A percentile compares a stretch with the other conserved stretches of the same genome.
Evolutionary conservation across 2,888 invertebrate genomes (phyloP).

Genomic region (Sisyra nigra): DNA sequence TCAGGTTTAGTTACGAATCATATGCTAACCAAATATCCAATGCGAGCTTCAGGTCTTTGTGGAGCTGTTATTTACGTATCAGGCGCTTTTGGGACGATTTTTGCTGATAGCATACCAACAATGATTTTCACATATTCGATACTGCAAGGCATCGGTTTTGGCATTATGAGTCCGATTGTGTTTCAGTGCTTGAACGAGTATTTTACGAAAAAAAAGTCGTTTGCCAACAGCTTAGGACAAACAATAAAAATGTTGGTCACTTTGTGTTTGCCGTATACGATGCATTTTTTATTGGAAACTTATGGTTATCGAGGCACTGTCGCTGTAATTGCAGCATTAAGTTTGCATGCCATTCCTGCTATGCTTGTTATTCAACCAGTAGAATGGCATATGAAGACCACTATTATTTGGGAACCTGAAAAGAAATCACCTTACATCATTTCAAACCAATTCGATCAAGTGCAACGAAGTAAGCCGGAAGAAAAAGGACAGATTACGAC

Average conservation of each 20-base stretch:
- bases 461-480: too few species aligned
- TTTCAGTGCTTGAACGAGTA: conserved; percentile 61
- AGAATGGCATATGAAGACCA: conserved; percentile 44
- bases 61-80: too few species aligned
- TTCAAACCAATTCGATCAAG: too few species aligned
- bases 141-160: conserved; percentile 45
- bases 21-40: too few species aligned
- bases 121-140: too few species aligned
- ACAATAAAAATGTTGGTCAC: conserved; percentile 48
- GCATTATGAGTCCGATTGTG: conserved; percentile 53
- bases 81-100: too few species aligned
- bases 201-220: conserved; percentile 48
- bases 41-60: too few species aligned
- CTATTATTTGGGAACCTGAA: too few species aligned
- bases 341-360: conserved; percentile 47
- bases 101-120: too few species aligned
- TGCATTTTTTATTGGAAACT: conserved; percentile 38
- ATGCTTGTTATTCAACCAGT: conserved; percentile 60
- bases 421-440: too few species aligned
- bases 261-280: conserved; percentile 49
- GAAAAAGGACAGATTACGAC: too few species aligned
- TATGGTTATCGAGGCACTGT: conserved; percentile 59
- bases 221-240: conserved; percentile 63
- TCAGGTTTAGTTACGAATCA: too few species aligned
- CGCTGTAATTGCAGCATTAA: conserved; percentile 45